These are phyloP conservation scores for Garra rufa DNA, from an alignment of 2,113 vertebrate species.

Conservation along the genomic window DNA sequence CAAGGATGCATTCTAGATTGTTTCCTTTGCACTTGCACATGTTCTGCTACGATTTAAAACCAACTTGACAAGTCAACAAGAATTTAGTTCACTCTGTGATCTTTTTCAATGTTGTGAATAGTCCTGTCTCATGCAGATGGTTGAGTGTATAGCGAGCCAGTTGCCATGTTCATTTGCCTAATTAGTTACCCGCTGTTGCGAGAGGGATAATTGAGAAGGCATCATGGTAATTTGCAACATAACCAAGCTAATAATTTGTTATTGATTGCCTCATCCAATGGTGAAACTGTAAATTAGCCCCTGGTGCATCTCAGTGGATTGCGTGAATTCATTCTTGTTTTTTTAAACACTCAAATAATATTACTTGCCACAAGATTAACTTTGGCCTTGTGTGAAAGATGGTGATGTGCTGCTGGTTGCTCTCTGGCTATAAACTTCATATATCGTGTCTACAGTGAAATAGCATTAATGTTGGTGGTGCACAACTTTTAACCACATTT, in stretches of 20 bases:
- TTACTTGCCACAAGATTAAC: constrained; percentile 64
- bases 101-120: constrained; percentile 45
- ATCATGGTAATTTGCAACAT: constrained; percentile 71
- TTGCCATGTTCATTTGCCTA: constrained; percentile 61
- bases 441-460: constrained; percentile 60
- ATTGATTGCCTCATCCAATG: constrained; percentile 72
- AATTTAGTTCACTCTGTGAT: constrained; percentile 41
- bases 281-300: constrained; percentile 56
- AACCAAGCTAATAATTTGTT: constrained; percentile 75
- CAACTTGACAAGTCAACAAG: constrained; percentile 19
- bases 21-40: not conserved
- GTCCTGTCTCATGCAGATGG: constrained; percentile 8
- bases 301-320: constrained; percentile 50
- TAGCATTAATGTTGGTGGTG: constrained; percentile 56
- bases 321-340: constrained; percentile 54
- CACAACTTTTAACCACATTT: not conserved
- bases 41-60: not conserved
- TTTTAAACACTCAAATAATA: constrained; percentile 67
- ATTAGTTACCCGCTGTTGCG: constrained; percentile 66
- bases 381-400: constrained; percentile 23
- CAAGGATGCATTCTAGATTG: not conserved
- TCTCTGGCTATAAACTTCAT: constrained; percentile 47
- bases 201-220: constrained; percentile 66
- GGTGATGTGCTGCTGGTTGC: constrained; percentile 66
- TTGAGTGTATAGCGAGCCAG: constrained; percentile 49